Base-by-base conservation (phyloP, 2,888 invertebrate genomes). In the Argyresthia goedartella region DNA sequence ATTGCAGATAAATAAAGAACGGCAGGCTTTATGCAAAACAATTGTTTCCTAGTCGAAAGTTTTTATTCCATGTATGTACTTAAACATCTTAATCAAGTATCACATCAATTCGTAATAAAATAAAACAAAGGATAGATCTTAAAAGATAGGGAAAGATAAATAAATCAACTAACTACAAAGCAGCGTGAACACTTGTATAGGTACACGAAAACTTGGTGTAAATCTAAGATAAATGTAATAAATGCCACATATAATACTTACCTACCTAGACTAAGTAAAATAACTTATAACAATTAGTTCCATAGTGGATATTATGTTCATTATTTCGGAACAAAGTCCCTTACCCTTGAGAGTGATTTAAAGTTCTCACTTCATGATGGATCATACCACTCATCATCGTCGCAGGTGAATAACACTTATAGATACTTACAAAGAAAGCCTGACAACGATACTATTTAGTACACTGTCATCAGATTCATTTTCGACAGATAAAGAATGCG, bases 51-150 rank as follows among this genome's bases (percentile, higher is more conserved):
- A 67, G 66, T 71, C 61, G 61, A 73, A 74, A 66, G 68, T 71
- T 76, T 79, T 79, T 73, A 71, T 79, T 76, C 63, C 71, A 76
- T 73, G 73, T 80, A 76, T 73, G 73, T 80, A 75, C 72, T 74
- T 73, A 73, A 64, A 76, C 71, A 79, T 71, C 78, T 77, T 77
- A 80, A 62, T 63, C 69, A 77, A 79, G 76, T 81, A 81, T 81
- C 79, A 81, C 80, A 80, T 78, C 69, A 76, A 79, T 74, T 69
- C 67, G 67, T 77, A 76, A 74, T 62, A 63, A 69, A 25, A 25
- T 25, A 25, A 25, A 25, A 70, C 55, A 63, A 59, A 64, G 34
- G 14, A 34, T 50, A 33, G 33, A 35, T 47, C 50, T 33, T 53
- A 42, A 46, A 33, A 41, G 33, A 62, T 64, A 58, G 42, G 59